Conservation (phyloP, 2,797 vertebrate genomes). For the Pseudopleuronectes americanus region DNA sequence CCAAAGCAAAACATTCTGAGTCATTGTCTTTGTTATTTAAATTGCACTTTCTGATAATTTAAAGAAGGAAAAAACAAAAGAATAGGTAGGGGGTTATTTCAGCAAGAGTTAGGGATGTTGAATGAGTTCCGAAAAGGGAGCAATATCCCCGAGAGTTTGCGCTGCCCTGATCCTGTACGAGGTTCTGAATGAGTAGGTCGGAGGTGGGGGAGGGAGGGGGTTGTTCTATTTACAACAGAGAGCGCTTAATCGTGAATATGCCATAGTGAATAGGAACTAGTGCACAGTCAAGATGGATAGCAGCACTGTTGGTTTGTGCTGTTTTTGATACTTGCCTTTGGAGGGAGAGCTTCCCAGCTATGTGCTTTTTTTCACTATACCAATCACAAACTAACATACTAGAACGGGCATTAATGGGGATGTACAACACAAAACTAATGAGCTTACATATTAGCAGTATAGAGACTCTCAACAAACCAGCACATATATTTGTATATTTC, state of each 20-base stretch:
- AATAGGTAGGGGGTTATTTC: conserved; percentile 56
- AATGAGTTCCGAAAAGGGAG: conserved; percentile 61
- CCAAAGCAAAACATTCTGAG: conserved; percentile 85
- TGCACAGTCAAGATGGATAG: conserved; percentile 77
- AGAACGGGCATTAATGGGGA: conserved; percentile 83
- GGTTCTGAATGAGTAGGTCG: conserved; percentile 45
- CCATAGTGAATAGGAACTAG: conserved; percentile 85
- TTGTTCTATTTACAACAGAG: conserved; percentile 70
- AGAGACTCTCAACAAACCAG: conserved; percentile 85
- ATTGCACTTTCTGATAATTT: conserved; percentile 85
- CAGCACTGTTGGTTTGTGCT: conserved; percentile 84
- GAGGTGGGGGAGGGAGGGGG: conserved; percentile 13
- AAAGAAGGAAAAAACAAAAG: conserved; percentile 3
- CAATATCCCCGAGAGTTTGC: conserved; percentile 60
- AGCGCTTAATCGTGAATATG: conserved; percentile 83
- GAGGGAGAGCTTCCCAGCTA: conserved; percentile 83
- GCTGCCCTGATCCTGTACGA: conserved; percentile 67
- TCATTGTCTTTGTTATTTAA: conserved; percentile 80
- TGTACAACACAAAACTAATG: conserved; percentile 68
- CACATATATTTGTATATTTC: conserved; percentile 83
- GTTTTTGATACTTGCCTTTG: conserved; percentile 87
- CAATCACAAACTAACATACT: conserved; percentile 77
- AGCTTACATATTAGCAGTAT: conserved; percentile 79
- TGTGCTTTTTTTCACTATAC: conserved; percentile 83
- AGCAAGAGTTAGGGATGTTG: conserved; percentile 47